Percentiles rank a stretch among this genome's conserved stretches.
Conservation (phyloP, 2,888 invertebrate genomes). For the Sarcophaga rosellei region DNA sequence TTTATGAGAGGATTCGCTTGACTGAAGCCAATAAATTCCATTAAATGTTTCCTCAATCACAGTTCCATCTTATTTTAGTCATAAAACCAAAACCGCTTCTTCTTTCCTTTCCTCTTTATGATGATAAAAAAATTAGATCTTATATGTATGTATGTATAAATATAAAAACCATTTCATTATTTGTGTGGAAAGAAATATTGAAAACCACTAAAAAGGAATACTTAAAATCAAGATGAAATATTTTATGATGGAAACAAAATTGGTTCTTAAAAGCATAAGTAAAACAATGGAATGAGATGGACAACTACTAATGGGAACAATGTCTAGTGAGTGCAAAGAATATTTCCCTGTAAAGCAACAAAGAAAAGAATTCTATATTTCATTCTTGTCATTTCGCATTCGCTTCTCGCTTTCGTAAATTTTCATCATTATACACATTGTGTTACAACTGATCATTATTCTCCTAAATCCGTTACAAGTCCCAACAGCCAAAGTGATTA, state of each 20-base stretch:
- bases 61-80: conserved; percentile 37
- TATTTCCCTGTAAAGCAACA: not conserved
- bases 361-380: not conserved
- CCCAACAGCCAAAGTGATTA: not conserved
- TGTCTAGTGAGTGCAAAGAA: not conserved
- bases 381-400: too few species aligned
- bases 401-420: too few species aligned
- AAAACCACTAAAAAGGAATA: conserved; percentile 44
- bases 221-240: conserved; percentile 57
- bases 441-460: too few species aligned
- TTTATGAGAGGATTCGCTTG: conserved; percentile 58
- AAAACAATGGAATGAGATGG: conserved; percentile 11
- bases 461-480: too few species aligned
- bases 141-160: too few species aligned
- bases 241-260: conserved; percentile 28
- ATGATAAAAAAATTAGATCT: conserved; percentile 13
- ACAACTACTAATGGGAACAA: conserved; percentile 7
- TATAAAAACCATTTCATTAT: conserved; percentile 42
- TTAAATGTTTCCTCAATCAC: conserved; percentile 67
- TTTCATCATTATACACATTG: too few species aligned
- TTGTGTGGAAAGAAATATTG: conserved; percentile 39
- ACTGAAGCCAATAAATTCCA: conserved; percentile 67
- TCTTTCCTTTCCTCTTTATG: not conserved
- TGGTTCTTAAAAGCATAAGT: conserved; percentile 38
- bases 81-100: conserved; percentile 21